Conservation (phyloP, 2,888 invertebrate species). For the Neoscelio sp. region DNA sequence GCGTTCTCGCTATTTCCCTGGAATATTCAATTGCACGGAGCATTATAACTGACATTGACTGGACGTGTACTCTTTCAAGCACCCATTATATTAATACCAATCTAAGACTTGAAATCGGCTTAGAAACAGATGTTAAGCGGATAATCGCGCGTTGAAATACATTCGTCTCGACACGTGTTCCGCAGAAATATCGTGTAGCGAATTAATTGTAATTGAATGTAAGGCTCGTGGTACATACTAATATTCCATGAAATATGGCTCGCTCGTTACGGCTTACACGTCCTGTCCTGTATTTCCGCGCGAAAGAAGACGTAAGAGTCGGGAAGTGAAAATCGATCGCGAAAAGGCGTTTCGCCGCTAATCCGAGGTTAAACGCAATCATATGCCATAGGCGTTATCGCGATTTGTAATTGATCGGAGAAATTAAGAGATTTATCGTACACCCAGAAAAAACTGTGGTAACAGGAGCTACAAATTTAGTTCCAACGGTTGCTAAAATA, state of each 20-base stretch:
- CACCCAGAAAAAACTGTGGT: too few relatives aligned
- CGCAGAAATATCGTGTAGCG: conserved; percentile 57
- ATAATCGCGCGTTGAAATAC: conserved; percentile 65
- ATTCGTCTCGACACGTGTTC: conserved; percentile 61
- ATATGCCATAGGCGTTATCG: conserved; percentile 31
- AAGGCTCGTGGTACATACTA: conserved; percentile 35
- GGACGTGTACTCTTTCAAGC: conserved; percentile 62
- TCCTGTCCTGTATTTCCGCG: conserved; percentile 39
- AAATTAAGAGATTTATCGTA: conserved; percentile 29
- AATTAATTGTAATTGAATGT: conserved; percentile 67
- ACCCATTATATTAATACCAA: conserved; percentile 59
- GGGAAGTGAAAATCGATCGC: conserved; percentile 44
- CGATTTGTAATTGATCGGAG: conserved; percentile 16
- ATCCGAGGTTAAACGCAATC: conserved; percentile 47
- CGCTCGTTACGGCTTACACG: conserved; percentile 14
- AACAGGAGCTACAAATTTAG: too few relatives aligned
- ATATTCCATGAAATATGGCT: conserved; percentile 49
- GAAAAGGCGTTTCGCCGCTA: conserved; percentile 44
- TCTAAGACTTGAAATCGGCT: conserved; percentile 60
- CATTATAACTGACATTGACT: conserved; percentile 59
- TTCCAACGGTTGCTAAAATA: too few relatives aligned
- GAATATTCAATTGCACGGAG: conserved; percentile 56
- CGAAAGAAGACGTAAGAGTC: conserved; percentile 51
- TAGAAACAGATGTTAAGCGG: conserved; percentile 69
- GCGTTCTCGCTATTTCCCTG: conserved; percentile 40